phyloP scores from a whole-genome alignment of 1,140 invertebrate species.

The Pachyrhynchus sulphureomaculatus region DNA sequence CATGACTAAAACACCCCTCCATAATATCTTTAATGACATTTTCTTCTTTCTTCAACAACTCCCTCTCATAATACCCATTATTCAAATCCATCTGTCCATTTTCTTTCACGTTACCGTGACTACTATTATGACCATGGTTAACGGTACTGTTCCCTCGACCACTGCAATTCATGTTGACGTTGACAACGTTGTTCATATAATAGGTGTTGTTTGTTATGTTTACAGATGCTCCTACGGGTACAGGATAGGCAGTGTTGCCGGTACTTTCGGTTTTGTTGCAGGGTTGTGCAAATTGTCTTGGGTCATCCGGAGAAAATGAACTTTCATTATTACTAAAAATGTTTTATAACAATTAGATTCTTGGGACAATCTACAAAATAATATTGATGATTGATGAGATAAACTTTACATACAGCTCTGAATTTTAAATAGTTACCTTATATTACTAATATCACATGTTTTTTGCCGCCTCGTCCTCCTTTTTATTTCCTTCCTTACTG shows the following conservation, averaged over 20 bases:
- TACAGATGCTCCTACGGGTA: not conserved
- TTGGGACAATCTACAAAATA: not conserved
- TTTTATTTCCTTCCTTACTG: conserved; percentile 12
- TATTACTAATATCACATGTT: conserved; percentile 35
- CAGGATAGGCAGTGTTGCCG: not conserved
- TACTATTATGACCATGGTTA: not conserved
- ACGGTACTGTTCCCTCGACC: not conserved
- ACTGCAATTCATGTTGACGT: conserved; percentile 17
- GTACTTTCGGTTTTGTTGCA: not conserved
- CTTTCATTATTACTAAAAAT: not conserved
- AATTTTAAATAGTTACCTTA: conserved; percentile 9
- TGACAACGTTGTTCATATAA: conserved; percentile 20
- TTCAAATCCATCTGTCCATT: conserved; percentile 22
- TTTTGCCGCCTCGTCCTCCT: conserved; percentile 9
- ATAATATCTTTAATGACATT: conserved; percentile 35
- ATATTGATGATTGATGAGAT: not conserved
- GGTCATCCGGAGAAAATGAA: not conserved
- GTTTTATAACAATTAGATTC: too few species aligned
- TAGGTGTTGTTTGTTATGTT: conserved; percentile 24
- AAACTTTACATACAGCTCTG: too few species aligned
- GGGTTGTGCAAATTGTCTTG: not conserved
- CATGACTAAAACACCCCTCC: conserved; percentile 21
- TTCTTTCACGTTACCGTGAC: not conserved
- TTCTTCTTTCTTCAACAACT: conserved; percentile 36
- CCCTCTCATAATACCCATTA: conserved; percentile 32